phyloP scores from a whole-genome alignment of 2,113 vertebrate genomes.

The Ceyx margarethae region DNA sequence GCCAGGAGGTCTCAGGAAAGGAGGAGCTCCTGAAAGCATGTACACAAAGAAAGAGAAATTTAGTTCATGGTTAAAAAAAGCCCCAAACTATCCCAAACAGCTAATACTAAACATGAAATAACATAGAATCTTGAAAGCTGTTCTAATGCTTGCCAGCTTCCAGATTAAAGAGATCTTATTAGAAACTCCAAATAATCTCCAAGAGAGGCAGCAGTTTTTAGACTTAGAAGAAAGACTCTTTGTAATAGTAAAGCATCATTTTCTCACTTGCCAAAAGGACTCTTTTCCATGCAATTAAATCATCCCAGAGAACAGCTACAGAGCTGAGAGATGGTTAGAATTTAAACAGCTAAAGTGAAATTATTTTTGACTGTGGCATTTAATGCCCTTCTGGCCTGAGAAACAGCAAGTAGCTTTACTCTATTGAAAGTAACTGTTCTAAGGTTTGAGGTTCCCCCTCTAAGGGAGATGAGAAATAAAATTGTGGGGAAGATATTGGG shows the following conservation, averaged over 20 bases:
- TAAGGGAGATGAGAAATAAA: background rate
- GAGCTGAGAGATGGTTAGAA: background rate
- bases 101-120: background rate
- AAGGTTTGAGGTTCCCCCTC: background rate
- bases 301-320: background rate
- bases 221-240: background rate
- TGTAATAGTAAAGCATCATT: background rate
- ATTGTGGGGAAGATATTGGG: background rate
- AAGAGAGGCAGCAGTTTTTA: background rate
- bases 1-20: slow-evolving; percentile 92
- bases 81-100: background rate
- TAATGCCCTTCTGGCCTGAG: background rate
- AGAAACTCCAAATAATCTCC: background rate
- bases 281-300: background rate
- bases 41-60: background rate
- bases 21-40: slow-evolving; percentile 85
- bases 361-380: background rate
- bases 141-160: background rate
- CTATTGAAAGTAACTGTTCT: background rate
- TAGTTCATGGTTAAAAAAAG: background rate
- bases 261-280: background rate
- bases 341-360: background rate
- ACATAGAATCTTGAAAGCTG: background rate
- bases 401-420: background rate
- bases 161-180: background rate